Evolutionary conservation across 2,113 vertebrate species (phyloP), one percentile per base, ranked within the genome.

Genomic region (Dunckerocampus dactyliophorus): DNA sequence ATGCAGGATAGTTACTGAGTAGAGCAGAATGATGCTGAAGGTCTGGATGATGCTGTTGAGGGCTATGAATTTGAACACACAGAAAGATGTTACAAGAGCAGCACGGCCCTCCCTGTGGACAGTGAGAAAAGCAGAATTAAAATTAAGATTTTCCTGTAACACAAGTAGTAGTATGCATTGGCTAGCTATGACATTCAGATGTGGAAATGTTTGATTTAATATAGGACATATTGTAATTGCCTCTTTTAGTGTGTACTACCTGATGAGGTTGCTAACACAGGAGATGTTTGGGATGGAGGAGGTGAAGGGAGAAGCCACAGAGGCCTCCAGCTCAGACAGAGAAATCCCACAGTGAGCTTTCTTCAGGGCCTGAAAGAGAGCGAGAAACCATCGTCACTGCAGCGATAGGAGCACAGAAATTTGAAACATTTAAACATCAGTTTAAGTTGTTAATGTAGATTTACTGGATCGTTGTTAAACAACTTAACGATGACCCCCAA

Each of bases 11-110:
- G 21, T 17, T 84, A 98, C 97, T 14, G 92, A 98, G 90, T 98
- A 99, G 0, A 98, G 92, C 24, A 98, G 89, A 50, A 91, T 94
- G 80, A 98, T 95, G 64, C 90, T 94, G 88, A 94, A 88, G 87
- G 96, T 98, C 85, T 98, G 94, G 88, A 99, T 98, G 78, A 99
- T 94, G 89, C 96, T 98, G 89, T 97, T 98, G 17, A 99, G 82
- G 71, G 96, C 97, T 96, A 99, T 98, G 87, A 97, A 99, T 81
- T 99, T 99, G 85, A 99, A 99, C 2, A 99, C 95, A 67, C 95
- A 98, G 89, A 99, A 98, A 8, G 97, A 98, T 3, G 97, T 98
- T 54, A 98, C 91, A 83, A 99, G 91, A 77, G 97, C 97, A 28
- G 96, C 96, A 69, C 97, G 92, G 46, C 97, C 97, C 87, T 99